Evolutionary conservation across 2,888 invertebrate species (phyloP).

Genomic region (Drosophila birchii): DNA sequence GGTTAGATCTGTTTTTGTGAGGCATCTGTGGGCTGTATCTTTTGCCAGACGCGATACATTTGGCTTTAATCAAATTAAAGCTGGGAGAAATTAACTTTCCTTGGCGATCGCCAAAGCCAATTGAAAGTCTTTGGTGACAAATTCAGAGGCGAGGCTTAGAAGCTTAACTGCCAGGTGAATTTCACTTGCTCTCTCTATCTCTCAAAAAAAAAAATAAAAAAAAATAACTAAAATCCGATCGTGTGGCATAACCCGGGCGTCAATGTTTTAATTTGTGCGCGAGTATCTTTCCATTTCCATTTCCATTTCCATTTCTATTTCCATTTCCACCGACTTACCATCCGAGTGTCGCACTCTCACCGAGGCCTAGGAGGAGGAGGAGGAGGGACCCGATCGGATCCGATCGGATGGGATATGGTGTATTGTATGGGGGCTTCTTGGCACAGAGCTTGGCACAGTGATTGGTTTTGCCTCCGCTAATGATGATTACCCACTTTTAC

Average conservation of each 20-base stretch:
- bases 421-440: conserved; percentile 37
- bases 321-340: conserved; percentile 18
- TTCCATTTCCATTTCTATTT: conserved; percentile 42
- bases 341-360: conserved; percentile 71
- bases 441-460: conserved; percentile 52
- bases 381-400: conserved; percentile 2
- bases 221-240: conserved; percentile 3
- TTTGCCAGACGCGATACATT: conserved; percentile 2
- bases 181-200: conserved; percentile 40
- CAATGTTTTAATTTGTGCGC: conserved; percentile 70
- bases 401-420: conserved; percentile 20
- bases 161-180: conserved; percentile 31
- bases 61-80: conserved; percentile 14
- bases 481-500: conserved; percentile 80
- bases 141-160: conserved; percentile 35
- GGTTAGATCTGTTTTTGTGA: neutral
- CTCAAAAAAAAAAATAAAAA: neutral
- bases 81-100: conserved; percentile 38
- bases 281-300: conserved; percentile 53
- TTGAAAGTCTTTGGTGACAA: conserved; percentile 40
- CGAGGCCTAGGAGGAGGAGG: conserved; percentile 37
- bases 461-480: conserved; percentile 70
- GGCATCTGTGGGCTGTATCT: neutral
- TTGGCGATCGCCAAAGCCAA: neutral
- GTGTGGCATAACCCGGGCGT: conserved; percentile 20